These are phyloP conservation scores for Poecilus cupreus DNA, from an alignment of 2,888 invertebrate species.

Conservation along the genomic window DNA sequence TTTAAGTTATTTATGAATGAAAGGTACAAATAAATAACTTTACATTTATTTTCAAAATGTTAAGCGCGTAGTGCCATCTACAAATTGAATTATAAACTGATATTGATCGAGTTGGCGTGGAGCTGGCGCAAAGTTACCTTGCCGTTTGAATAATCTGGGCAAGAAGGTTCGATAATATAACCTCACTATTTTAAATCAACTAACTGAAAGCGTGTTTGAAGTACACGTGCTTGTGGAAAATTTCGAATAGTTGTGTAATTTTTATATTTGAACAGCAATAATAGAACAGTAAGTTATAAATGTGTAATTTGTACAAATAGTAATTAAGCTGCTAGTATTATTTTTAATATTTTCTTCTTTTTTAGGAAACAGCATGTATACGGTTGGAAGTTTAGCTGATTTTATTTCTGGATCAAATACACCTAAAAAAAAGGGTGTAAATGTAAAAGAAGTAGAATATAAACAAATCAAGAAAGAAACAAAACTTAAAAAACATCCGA, in stretches of 20 bases:
- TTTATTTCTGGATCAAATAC: slow-evolving; percentile 77
- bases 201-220: too few species aligned
- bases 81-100: neutral
- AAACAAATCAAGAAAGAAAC: neutral
- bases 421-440: slow-evolving; percentile 74
- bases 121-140: neutral
- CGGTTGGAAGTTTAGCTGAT: slow-evolving; percentile 77
- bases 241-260: too few species aligned
- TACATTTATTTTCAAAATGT: neutral
- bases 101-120: neutral
- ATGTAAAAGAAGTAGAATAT: slow-evolving; percentile 61
- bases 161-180: neutral
- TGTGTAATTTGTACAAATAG: too few species aligned
- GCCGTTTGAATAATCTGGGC: neutral
- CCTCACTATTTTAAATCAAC: neutral
- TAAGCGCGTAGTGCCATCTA: neutral
- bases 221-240: too few species aligned
- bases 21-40: too few species aligned
- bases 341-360: neutral
- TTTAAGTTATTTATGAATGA: too few species aligned
- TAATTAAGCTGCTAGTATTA: neutral
- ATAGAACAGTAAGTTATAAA: too few species aligned
- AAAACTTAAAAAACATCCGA: neutral
- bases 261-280: too few species aligned
- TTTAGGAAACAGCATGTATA: slow-evolving; percentile 66